Evolutionary conservation across 2,888 invertebrate genomes (phyloP), one percentile per base, ranked within the genome.

Genomic region (Chouioia cunea): DNA sequence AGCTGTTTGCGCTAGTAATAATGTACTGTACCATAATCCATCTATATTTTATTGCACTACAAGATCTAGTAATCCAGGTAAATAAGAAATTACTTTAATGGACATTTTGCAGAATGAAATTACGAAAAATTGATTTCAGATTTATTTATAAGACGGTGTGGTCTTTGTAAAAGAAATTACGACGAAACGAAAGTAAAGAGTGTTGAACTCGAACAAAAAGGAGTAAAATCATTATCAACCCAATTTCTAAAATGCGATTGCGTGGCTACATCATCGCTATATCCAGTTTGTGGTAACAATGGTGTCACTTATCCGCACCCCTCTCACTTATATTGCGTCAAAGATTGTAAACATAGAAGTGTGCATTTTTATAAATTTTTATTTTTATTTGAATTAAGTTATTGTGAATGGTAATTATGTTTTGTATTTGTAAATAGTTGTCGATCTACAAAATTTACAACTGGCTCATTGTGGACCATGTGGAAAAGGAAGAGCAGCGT

Each of bases 221-320:
- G 23, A 12, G 2, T 62, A 18, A 63, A 63, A 53, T 53, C 53
- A 18, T 43, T 52, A 8, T 43, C 23, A n/a, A 52, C 20, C 46
- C 44, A 52, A 18, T 63, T 53, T 53, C 43, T 63, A 36, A 56
- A 56, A 47, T 56, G 65, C 36, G 65, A 65, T 56, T 65, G 65
- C 20, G 56, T 65, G 0, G 56, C 65, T 47, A 65, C 63, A 1
- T 20, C 63, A 10, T 22, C 44, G 4, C 27, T 60, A 16, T 50
- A 48, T 50, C 63, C 52, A 54, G 53, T 60, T 50, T 60, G 60
- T 44, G 60, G 48, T n/a, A 60, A 27, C n/a, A 46, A 60, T 16
- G 60, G 60, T 1, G 22, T 60, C 14, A 60, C 60, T 60, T 60
- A 60, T 36, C 27, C 48, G 6, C 23, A 60, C 8, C 60, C 50